Base-by-base conservation (phyloP, 2,113 vertebrate genomes). In the Elgaria multicarinata region DNA sequence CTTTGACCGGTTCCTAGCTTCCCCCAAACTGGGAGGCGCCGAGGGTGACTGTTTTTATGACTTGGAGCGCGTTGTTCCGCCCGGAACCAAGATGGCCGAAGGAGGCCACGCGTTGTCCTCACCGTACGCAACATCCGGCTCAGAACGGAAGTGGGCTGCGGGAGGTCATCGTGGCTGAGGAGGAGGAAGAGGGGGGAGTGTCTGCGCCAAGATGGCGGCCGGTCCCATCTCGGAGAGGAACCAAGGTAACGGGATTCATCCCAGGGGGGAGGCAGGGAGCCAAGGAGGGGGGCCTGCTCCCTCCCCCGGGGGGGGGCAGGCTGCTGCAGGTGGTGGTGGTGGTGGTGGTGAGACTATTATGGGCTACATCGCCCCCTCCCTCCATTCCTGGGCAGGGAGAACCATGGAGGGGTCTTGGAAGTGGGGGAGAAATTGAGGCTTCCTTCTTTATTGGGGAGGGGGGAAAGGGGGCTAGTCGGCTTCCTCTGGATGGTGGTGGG, bases 151-250 rank as follows among this genome's bases (percentile, higher is more conserved):
- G 66, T 81, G n/a, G 22, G 28, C 8, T 3, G 36, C 9, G 58
- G 24, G 20, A 14, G 6, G 76, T 5, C 50, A 53, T 9, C 31
- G 50, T 22, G 53, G 7, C 33, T 20, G 50, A 7, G n/a, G 42
- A 10, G 28, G 44, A 26, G 39, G 64, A 16, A 7, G n/a, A 31
- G 5, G 28, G 44, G 31, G 39, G 64, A 16, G 82, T 44, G 39
- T 42, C 2, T 86, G 36, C 12, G 2, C 1, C 42, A 7, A 69
- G 78, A 86, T 86, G 84, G 89, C 77, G 77, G 89, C 77, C 1
- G 89, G 84, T 1, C 79, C 79, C 18, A 87, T 86, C 66, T 80
- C 89, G 0, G 76, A 81, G 64, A 71, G 89, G 83, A 86, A 80
- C 66, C 74, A 86, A 62, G 89, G 83, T 86, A 39, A 58, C 36